Evolutionary conservation across 2,888 invertebrate genomes (phyloP).

Genomic region (Caenorhabditis afra): DNA sequence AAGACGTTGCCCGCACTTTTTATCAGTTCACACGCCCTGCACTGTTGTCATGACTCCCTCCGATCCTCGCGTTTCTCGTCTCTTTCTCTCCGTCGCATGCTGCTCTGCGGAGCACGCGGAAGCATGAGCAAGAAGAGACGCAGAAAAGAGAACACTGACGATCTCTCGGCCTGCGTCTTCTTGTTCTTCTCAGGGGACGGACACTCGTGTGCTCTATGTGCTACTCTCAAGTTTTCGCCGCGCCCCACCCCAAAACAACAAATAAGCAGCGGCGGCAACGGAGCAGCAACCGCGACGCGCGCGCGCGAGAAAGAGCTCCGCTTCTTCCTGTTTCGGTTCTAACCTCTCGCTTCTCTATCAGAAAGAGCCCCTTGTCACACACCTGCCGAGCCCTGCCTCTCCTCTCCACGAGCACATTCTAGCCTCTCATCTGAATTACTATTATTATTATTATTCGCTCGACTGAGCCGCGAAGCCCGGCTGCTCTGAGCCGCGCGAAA

Average conservation of each 20-base stretch:
- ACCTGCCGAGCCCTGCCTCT: no score
- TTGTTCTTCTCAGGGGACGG: slow-evolving; percentile 13
- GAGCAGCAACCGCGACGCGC: slow-evolving; percentile 37
- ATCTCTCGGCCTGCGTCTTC: slow-evolving; percentile 33
- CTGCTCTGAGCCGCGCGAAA: no score
- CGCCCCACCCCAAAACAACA: slow-evolving; percentile 36
- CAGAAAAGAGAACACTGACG: slow-evolving; percentile 27
- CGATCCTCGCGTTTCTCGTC: no score
- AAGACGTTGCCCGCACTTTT: no score
- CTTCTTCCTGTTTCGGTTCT: slow-evolving; percentile 8
- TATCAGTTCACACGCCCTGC: no score
- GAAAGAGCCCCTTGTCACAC: slow-evolving; percentile 3
- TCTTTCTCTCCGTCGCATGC: background rate
- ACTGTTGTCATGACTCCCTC: no score
- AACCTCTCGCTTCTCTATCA: slow-evolving; percentile 7
- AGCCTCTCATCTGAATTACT: background rate
- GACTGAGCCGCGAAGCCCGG: no score
- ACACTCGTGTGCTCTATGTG: slow-evolving; percentile 43
- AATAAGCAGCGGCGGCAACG: slow-evolving; percentile 38
- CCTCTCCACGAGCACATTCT: no score
- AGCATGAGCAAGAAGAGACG: slow-evolving; percentile 17
- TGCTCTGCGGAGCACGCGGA: background rate
- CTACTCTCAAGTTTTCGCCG: slow-evolving; percentile 53
- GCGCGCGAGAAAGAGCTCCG: background rate
- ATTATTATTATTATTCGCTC: no score